Percentiles rank a stretch among this genome's conserved stretches.
These are phyloP conservation scores for Malachius bipustulatus DNA, from an alignment of 2,888 invertebrate species.

Conservation along the genomic window DNA sequence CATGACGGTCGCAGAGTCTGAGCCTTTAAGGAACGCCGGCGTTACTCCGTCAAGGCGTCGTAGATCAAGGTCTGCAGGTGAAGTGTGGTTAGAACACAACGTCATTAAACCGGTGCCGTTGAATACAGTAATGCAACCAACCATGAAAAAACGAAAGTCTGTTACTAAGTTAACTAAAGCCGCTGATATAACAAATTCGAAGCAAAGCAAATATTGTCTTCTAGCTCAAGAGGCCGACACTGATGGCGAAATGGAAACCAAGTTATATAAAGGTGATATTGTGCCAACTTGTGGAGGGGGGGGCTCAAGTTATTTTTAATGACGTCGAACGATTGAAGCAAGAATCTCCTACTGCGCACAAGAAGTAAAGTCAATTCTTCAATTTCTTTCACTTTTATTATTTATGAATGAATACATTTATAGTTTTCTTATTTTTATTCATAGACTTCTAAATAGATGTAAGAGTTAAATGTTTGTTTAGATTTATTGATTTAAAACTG, in stretches of 20 bases:
- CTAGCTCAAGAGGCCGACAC: conserved; percentile 86
- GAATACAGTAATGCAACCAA: conserved; percentile 80
- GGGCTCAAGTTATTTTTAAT: conserved; percentile 89
- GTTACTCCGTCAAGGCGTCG: conserved; percentile 54
- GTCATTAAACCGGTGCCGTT: conserved; percentile 67
- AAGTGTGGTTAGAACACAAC: conserved; percentile 80
- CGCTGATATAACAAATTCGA: conserved; percentile 58
- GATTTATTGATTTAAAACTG: no score
- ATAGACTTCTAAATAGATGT: no score
- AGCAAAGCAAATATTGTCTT: conserved; percentile 74
- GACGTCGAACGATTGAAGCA: conserved; percentile 86
- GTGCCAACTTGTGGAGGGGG: conserved; percentile 86
- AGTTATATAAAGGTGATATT: conserved; percentile 86
- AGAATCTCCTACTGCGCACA: conserved; percentile 53
- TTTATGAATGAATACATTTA: no score
- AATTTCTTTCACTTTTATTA: no score
- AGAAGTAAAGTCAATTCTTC: no score
- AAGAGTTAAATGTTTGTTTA: no score
- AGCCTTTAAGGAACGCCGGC: conserved; percentile 11
- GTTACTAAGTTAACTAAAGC: conserved; percentile 70
- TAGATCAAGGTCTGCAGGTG: conserved; percentile 69
- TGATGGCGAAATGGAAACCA: conserved; percentile 87
- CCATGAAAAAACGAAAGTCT: conserved; percentile 69
- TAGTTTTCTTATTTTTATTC: no score
- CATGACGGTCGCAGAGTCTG: conserved; percentile 13